These are phyloP conservation scores for Clupea harengus DNA, from an alignment of 2,113 vertebrate genomes.

Conservation along the genomic window DNA sequence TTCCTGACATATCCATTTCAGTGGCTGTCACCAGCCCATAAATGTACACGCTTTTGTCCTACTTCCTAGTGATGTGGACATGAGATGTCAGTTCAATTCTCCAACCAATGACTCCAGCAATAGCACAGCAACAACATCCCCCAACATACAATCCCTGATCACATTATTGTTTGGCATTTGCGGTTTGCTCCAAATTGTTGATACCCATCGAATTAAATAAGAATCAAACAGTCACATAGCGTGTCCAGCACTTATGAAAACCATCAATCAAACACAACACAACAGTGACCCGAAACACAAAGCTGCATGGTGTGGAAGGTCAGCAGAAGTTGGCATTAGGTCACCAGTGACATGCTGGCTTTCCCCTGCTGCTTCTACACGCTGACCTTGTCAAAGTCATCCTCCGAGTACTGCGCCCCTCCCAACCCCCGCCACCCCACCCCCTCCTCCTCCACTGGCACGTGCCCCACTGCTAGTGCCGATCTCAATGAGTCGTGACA, in stretches of 20 bases:
- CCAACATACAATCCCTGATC: not conserved
- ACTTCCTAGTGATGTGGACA: not conserved
- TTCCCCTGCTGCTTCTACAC: conserved; percentile 58
- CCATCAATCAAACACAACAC: not conserved
- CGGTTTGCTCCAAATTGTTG: not conserved
- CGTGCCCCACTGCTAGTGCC: conserved; percentile 34
- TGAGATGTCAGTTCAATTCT: conserved; percentile 11
- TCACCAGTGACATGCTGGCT: conserved; percentile 56
- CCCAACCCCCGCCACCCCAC: not conserved
- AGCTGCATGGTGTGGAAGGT: conserved; percentile 47
- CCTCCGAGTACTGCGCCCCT: conserved; percentile 48
- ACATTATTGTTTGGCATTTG: not conserved
- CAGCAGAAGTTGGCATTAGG: conserved; percentile 56
- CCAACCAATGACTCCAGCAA: not conserved
- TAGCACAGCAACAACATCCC: not conserved
- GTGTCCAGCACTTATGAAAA: not conserved
- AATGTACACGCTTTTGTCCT: not conserved
- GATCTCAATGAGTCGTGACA: conserved; percentile 40
- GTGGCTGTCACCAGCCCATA: conserved; percentile 34
- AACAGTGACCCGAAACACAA: not conserved
- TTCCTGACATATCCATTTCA: conserved; percentile 39
- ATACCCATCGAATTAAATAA: not conserved
- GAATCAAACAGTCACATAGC: not conserved
- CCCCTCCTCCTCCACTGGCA: conserved; percentile 1
- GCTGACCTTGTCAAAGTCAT: conserved; percentile 67